Evolutionary conservation across 2,888 invertebrate species (phyloP).

Genomic region (Drosophila hamatofila): DNA sequence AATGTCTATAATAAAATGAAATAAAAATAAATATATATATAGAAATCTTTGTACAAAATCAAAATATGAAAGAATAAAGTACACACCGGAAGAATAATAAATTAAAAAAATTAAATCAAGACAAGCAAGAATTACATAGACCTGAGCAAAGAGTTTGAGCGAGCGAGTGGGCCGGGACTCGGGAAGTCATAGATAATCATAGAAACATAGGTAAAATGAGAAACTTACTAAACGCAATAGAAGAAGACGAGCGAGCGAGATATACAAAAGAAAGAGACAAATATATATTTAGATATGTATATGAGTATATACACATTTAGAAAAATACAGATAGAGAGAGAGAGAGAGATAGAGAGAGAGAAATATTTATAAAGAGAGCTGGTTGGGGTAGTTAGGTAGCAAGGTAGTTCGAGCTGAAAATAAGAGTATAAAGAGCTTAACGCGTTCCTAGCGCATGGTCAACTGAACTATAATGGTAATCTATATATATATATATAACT

Average conservation of each 20-base stretch:
- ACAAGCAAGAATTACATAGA: not conserved
- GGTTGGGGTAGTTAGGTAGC: constrained; percentile 7
- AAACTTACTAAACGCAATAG: constrained; percentile 54
- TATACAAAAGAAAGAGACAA: constrained; percentile 33
- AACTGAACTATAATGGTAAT: constrained; percentile 10
- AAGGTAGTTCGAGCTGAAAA: constrained; percentile 31
- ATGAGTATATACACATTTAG: not conserved
- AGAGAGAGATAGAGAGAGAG: constrained; percentile 21
- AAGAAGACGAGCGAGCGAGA: constrained; percentile 37
- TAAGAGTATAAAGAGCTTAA: constrained; percentile 39
- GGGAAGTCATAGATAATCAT: constrained; percentile 18
- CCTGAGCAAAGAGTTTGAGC: constrained; percentile 3
- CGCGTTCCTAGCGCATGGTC: constrained; percentile 34
- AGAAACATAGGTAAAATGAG: constrained; percentile 26
- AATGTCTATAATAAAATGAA: constrained; percentile 83
- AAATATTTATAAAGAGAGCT: constrained; percentile 7
- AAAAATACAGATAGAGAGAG: constrained; percentile 13
- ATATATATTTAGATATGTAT: constrained; percentile 15
- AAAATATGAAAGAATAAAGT: constrained; percentile 35
- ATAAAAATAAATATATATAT: constrained; percentile 36
- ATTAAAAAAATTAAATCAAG: not conserved
- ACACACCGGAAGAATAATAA: constrained; percentile 7
- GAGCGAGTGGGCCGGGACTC: constrained; percentile 1
- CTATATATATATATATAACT: constrained; percentile 21
- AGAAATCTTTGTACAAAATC: constrained; percentile 58